Evolutionary conservation across 2,113 vertebrate species (phyloP).

Genomic region (Nothobranchius kuhntae): DNA sequence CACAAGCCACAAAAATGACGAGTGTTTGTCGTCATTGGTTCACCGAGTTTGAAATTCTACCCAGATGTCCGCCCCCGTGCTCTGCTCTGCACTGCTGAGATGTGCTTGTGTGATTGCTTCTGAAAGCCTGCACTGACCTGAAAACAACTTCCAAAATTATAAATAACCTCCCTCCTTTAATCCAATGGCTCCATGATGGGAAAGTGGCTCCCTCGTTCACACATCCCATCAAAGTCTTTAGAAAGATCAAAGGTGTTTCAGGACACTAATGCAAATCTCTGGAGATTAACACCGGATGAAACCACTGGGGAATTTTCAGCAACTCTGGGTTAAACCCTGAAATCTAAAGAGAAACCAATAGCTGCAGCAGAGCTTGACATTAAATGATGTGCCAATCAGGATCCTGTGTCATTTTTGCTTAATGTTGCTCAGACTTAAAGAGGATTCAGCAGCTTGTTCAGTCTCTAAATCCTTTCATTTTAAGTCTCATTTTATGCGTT

Average conservation of each 20-base stretch:
- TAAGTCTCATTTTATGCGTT: too few relatives aligned
- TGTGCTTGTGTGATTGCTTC: constrained; percentile 69
- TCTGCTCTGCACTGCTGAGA: constrained; percentile 60
- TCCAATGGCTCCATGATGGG: constrained; percentile 69
- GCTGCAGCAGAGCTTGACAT: constrained; percentile 28
- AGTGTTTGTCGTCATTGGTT: constrained; percentile 63
- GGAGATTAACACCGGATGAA: constrained; percentile 78
- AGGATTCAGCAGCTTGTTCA: constrained; percentile 7
- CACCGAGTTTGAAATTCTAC: constrained; percentile 67
- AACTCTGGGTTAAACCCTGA: constrained; percentile 65
- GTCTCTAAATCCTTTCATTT: neutral
- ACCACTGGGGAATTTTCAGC: constrained; percentile 73
- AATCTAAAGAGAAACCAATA: constrained; percentile 51
- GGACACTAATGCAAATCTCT: constrained; percentile 82
- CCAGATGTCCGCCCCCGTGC: constrained; percentile 39
- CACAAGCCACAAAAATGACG: constrained; percentile 39
- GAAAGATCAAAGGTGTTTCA: constrained; percentile 79
- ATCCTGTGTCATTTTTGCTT: constrained; percentile 13
- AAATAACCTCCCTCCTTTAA: constrained; percentile 61
- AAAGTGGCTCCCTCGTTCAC: constrained; percentile 71
- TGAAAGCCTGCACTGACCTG: constrained; percentile 72
- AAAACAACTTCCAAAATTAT: constrained; percentile 74
- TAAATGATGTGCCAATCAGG: constrained; percentile 32
- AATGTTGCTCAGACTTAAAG: constrained; percentile 40
- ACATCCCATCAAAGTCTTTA: constrained; percentile 78